Evolutionary conservation across 2,888 invertebrate genomes (phyloP), one percentile per base, ranked within the genome.

Genomic region (Polyploca ridens): DNA sequence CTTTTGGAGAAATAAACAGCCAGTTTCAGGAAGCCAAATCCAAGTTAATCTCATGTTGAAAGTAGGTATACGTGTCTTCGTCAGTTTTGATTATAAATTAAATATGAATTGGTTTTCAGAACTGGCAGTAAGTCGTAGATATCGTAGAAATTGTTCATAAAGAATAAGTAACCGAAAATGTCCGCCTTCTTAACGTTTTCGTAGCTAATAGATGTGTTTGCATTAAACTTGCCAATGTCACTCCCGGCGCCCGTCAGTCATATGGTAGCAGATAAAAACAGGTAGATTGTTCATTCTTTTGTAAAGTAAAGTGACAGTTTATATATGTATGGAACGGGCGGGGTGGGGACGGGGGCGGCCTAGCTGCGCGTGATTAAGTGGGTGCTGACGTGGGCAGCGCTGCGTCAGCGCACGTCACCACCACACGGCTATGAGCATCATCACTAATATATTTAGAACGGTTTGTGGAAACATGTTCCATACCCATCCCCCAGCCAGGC

Each of bases 371-470:
- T 91, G 91, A 89, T 90, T 84, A 88, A 85, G 86, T 86, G 77
- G 77, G 82, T 74, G 83, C 85, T 89, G 90, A 88, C 88, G 89
- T 86, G 88, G 88, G 89, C 83, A 71, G 84, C 72, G 81, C 84
- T 69, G 85, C 87, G 87, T 89, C 87, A 85, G 81, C 84, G 72
- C 83, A 83, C 93, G 91, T 92, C 93, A 92, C 82, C 65, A 69
- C 65, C 76, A 66, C 69, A 68, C 79, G 73, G 74, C 72, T 76
- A 66, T 73, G 76, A 79, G 74, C 63, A 74, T 84, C 89, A 87
- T 91, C 91, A 90, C 85, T 75, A 69, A 82, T 91, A 93, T 89
- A 91, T 93, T 90, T 93, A 92, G 92, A 89, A 78, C 67, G 86
- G 89, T 90, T 90, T 90, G 86, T 86, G 75, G 78, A 85, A 88